A percentile compares a stretch with the other conserved stretches of the same genome.
phyloP scores from a whole-genome alignment of 2,888 invertebrate genomes.

The Cosmorhoe ocellata region DNA sequence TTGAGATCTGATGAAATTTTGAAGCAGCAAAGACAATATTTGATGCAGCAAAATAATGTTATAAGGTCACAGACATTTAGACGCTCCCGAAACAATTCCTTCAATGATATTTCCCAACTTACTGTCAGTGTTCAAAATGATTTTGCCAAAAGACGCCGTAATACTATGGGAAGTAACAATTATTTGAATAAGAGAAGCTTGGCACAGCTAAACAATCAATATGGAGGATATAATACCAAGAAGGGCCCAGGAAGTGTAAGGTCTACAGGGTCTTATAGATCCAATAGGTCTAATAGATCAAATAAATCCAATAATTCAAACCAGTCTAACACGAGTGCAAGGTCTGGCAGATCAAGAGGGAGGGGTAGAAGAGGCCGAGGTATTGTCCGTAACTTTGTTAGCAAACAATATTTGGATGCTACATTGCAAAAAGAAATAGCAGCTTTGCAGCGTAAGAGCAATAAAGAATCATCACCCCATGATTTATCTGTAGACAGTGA shows the following conservation, averaged over 20 bases:
- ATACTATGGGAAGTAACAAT: conserved; percentile 66
- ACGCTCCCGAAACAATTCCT: conserved; percentile 70
- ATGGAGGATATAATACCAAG: conserved; percentile 59
- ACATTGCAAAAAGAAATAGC: conserved; percentile 75
- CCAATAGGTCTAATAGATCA: conserved; percentile 56
- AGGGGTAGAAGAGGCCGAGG: conserved; percentile 58
- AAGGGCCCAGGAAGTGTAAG: conserved; percentile 72
- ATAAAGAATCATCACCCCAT: conserved; percentile 35
- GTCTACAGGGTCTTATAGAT: conserved; percentile 68
- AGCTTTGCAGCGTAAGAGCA: conserved; percentile 65
- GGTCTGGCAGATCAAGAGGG: conserved; percentile 56
- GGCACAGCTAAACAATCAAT: conserved; percentile 66
- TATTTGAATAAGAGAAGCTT: conserved; percentile 69
- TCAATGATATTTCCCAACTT: conserved; percentile 62
- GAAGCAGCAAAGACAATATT: conserved; percentile 60
- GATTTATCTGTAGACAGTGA: conserved; percentile 49
- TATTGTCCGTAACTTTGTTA: conserved; percentile 64
- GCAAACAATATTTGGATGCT: conserved; percentile 67
- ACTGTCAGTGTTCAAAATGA: conserved; percentile 77
- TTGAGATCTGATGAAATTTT: conserved; percentile 76
- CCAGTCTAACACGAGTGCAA: conserved; percentile 54
- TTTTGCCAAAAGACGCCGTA: conserved; percentile 65
- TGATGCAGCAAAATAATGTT: conserved; percentile 54
- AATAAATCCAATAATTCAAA: conserved; percentile 58
- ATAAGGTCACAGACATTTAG: conserved; percentile 76